Evolutionary conservation across 2,113 vertebrate species (phyloP).

Genomic region (Synodontis membranacea): DNA sequence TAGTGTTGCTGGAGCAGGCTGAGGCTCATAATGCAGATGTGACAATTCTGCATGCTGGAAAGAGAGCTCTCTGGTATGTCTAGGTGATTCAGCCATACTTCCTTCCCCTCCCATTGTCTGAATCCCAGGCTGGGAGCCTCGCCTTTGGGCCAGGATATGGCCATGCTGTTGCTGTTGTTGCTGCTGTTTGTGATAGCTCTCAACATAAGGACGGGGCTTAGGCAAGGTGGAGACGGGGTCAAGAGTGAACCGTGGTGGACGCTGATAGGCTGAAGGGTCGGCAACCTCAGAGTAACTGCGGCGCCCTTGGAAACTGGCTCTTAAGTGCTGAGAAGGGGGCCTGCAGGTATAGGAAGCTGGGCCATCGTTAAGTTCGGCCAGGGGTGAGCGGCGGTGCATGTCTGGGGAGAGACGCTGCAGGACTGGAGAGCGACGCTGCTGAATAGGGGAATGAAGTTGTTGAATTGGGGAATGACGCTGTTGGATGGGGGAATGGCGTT

Average conservation of each 20-base stretch:
- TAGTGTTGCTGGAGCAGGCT: constrained; percentile 61
- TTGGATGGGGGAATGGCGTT: constrained; percentile 81
- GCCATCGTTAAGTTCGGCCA: constrained; percentile 76
- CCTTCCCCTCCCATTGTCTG: constrained; percentile 63
- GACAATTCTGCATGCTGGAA: constrained; percentile 88
- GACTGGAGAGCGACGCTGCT: constrained; percentile 82
- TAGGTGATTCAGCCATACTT: constrained; percentile 68
- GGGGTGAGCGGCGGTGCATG: constrained; percentile 77
- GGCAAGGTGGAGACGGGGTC: constrained; percentile 89
- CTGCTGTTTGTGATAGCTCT: constrained; percentile 77
- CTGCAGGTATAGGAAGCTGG: constrained; percentile 84
- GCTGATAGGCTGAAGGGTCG: constrained; percentile 85
- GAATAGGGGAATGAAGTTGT: constrained; percentile 75
- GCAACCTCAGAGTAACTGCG: constrained; percentile 94
- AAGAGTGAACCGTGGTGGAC: constrained; percentile 81
- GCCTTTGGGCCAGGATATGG: constrained; percentile 57
- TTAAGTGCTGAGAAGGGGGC: constrained; percentile 84
- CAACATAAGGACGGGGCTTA: constrained; percentile 85
- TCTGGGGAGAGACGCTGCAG: constrained; percentile 78
- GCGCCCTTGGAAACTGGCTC: constrained; percentile 92
- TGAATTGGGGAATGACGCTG: constrained; percentile 76
- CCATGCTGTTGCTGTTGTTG: constrained; percentile 58
- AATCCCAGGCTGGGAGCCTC: constrained; percentile 58
- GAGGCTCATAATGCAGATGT: constrained; percentile 83
- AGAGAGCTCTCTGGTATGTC: constrained; percentile 79